Conservation (phyloP, 2,797 vertebrate species). For the Lemur catta region DNA sequence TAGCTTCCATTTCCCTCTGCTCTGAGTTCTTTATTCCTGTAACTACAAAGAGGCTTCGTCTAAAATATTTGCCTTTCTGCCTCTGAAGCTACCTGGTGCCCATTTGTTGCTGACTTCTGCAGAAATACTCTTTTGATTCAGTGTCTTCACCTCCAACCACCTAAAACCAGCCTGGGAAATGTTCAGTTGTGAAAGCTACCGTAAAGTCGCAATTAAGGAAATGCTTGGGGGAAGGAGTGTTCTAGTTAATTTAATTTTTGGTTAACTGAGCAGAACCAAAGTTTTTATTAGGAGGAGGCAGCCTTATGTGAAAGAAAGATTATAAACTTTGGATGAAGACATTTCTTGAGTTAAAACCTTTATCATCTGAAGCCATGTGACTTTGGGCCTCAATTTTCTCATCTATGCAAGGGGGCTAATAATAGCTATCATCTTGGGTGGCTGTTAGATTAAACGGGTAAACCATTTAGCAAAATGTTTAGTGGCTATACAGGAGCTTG, state of each 20-base stretch:
- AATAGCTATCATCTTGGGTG: neutral
- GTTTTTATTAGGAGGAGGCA: neutral
- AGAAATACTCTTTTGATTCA: neutral
- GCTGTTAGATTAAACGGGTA: neutral
- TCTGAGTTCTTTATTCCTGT: neutral
- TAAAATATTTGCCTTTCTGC: neutral
- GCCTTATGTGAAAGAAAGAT: neutral
- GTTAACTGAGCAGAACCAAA: neutral
- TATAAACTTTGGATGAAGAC: neutral
- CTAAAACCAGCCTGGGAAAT: neutral
- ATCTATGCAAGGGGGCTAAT: too few species aligned
- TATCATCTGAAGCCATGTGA: neutral
- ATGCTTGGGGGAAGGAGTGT: neutral
- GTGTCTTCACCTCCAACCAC: neutral
- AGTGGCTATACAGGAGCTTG: rapidly evolving
- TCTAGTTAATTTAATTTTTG: neutral
- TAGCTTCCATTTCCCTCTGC: neutral
- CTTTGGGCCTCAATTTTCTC: neutral
- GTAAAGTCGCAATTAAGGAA: neutral
- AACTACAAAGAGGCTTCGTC: neutral
- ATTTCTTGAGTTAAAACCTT: neutral
- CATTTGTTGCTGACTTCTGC: neutral
- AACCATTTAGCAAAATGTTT: neutral
- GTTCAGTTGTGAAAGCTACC: neutral
- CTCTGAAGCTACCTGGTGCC: neutral